Percentiles rank a stretch among this genome's conserved stretches.
Conservation (phyloP, 2,888 invertebrate genomes). For the Malthinus seriepunctatus region DNA sequence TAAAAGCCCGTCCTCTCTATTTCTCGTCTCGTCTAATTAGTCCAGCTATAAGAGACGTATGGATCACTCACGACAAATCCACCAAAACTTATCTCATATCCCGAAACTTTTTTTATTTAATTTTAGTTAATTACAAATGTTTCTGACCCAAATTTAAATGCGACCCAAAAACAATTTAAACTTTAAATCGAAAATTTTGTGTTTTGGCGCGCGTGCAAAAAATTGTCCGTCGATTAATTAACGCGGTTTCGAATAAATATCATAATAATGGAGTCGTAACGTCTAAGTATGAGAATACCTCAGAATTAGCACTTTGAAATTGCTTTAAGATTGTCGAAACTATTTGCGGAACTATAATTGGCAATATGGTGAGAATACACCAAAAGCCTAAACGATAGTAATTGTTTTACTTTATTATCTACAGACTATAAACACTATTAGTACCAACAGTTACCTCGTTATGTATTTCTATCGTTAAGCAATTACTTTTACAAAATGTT, state of each 20-base stretch:
- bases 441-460: slow-evolving; percentile 47
- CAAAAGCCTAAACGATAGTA: slow-evolving; percentile 52
- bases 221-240: not conserved
- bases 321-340: slow-evolving; percentile 50
- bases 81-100: slow-evolving; percentile 12
- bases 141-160: not conserved
- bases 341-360: slow-evolving; percentile 48
- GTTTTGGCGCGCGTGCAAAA: not conserved
- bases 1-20: slow-evolving; percentile 51
- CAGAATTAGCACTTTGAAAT: slow-evolving; percentile 44
- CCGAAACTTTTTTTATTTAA: slow-evolving; percentile 2
- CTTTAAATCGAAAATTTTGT: not conserved
- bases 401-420: slow-evolving; percentile 51
- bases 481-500: too few relatives aligned
- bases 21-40: slow-evolving; percentile 46
- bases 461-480: too few relatives aligned
- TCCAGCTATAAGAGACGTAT: slow-evolving; percentile 37
- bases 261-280: slow-evolving; percentile 39
- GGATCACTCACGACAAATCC: slow-evolving; percentile 39
- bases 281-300: slow-evolving; percentile 26
- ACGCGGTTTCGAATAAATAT: slow-evolving; percentile 34
- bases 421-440: slow-evolving; percentile 53
- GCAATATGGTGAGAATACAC: slow-evolving; percentile 50
- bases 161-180: too few relatives aligned
- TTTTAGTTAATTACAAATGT: not conserved